Base-by-base conservation (phyloP, 2,113 vertebrate species). In the Diadophis punctatus region DNA sequence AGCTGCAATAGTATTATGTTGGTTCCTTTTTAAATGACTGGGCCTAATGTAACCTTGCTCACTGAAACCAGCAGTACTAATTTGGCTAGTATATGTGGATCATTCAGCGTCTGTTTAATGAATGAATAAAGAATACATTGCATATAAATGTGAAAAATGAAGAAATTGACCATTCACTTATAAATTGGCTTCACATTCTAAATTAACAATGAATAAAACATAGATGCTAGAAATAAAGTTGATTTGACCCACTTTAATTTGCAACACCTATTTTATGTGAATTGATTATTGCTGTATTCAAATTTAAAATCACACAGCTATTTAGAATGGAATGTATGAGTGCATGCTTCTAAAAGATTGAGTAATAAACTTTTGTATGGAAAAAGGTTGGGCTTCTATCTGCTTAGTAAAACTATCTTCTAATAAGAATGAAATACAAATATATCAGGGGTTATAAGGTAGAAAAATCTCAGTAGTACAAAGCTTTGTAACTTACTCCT, bases 321-420 rank as follows among this genome's bases (percentile, higher is more conserved):
- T 92, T 52, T 52, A 90, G 23, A 51, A 51, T 2, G 27, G 56
- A 68, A 91, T 91, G 58, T 10, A n/a, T 30, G 89, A 49, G 4
- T 51, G 30, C 23, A 7, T 25, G 30, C 22, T 53, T 93, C 85
- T 0, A 85, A 60, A 89, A 48, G 34, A 91, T 90, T 94, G 91
- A 93, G 48, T 51, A 96, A 96, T 96, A 97, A 96, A 96, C 30
- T 91, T 90, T 85, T 88, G n/a, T 34, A 23, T 87, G 89, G 30
- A 23, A 48, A 68, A 58, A 0, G 3, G 52, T 90, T 90, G 20
- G 4, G 20, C 4, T 58, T 85, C 58, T 51, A 52, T 60, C 56
- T 52, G 30, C 7, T 92, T 92, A 39, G 11, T 51, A 22, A 93
- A 34, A 25, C 48, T 20, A 18, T 0, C 23, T 58, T 55, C n/a